Base-by-base conservation (phyloP, 1,140 invertebrate genomes). In the Meloidogyne hapla region DNA sequence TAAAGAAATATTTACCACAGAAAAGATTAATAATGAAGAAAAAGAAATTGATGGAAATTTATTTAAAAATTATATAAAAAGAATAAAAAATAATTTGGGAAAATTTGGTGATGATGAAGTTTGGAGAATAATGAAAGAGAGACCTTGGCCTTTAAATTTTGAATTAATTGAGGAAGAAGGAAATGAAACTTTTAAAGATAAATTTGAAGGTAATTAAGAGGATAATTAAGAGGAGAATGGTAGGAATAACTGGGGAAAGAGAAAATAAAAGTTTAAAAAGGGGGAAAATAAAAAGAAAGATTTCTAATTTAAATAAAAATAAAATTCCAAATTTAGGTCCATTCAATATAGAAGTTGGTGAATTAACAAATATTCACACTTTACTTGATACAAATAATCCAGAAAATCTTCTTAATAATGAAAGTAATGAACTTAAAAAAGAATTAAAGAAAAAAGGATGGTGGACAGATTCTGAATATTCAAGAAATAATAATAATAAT, bases 51-150 rank as follows among this genome's bases (percentile, higher is more conserved):
- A 56, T 56, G n/a, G n/a, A 56, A 56, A 56, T 56, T 21, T 56
- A 56, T 56, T 56, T 56, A 6, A n/a, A 56, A 56, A 56, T 56
- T 56, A 56, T 56, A 56, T 56, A n/a, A 56, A 56, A n/a, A 56
- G 18, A 56, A 8, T 56, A 56, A 56, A 56, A 21, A 56, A 56
- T n/a, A 13, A 0, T n/a, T 56, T 56, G 12, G 48, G 48, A n/a
- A 56, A 56, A 56, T 56, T 56, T 56, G n/a, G 48, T 0, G 48
- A 56, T 15, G n/a, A 56, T n/a, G n/a, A 56, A 56, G 18, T 56
- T n/a, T 56, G 48, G 48, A 56, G 2, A 56, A 56, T 21, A 4
- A 56, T 56, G 48, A 56, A n/a, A 56, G 18, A 56, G n/a, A 56
- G 48, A 56, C 48, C 48, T n/a, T 56, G 48, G 48, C 48, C 48